Evolutionary conservation across 2,888 invertebrate genomes (phyloP).

Genomic region (Lasioglossum figueresi): DNA sequence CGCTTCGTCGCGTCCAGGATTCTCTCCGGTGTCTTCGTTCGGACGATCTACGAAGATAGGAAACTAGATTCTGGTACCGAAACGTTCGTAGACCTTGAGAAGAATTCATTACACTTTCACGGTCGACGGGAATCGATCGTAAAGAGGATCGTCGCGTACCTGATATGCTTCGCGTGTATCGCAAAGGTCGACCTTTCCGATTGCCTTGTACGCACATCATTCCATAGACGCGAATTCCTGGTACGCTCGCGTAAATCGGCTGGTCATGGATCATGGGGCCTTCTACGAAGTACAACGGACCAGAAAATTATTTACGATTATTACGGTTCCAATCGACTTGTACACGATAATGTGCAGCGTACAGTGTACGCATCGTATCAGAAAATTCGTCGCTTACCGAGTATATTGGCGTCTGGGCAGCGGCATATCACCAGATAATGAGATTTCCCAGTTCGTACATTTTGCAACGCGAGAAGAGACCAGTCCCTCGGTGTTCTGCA

Average conservation of each 20-base stretch:
- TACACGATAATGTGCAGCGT: too few relatives aligned
- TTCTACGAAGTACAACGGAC: conserved; percentile 85
- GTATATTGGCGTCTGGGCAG: conserved; percentile 92
- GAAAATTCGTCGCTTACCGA: conserved; percentile 87
- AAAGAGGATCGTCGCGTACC: conserved; percentile 68
- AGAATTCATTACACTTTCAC: not conserved
- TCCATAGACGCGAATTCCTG: conserved; percentile 96
- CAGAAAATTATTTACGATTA: not conserved
- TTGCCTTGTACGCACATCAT: conserved; percentile 93
- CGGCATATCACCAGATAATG: conserved; percentile 96
- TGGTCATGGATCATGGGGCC: conserved; percentile 97
- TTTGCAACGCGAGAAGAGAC: conserved; percentile 95
- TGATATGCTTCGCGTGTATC: conserved; percentile 84
- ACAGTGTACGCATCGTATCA: not conserved
- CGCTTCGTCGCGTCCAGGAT: not conserved
- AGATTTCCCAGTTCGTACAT: conserved; percentile 96
- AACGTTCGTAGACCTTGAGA: not conserved
- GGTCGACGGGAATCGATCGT: not conserved
- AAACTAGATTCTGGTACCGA: not conserved
- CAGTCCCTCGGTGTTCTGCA: conserved; percentile 95
- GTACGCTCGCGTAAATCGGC: conserved; percentile 96
- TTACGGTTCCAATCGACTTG: not conserved
- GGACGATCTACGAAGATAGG: conserved; percentile 11
- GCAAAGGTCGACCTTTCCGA: conserved; percentile 83
- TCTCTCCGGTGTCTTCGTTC: not conserved